Evolutionary conservation across 2,888 invertebrate genomes (phyloP).

Genomic region (Pardosa pseudoannulata): DNA sequence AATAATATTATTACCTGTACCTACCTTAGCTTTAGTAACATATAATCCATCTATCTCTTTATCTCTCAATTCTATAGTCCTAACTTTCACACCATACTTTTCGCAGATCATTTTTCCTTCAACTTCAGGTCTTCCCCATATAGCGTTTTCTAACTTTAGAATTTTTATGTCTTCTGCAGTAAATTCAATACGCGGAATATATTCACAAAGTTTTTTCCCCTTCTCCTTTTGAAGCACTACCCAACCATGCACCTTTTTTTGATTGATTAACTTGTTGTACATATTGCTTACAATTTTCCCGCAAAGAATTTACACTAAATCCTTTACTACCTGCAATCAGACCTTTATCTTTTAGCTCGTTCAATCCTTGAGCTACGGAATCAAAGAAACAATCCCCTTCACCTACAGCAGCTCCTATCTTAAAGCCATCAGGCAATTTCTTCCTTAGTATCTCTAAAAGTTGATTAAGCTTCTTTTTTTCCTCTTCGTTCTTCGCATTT

Average conservation of each 20-base stretch:
- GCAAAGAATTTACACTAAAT: constrained; percentile 53
- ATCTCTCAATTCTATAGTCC: constrained; percentile 42
- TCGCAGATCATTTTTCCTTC: constrained; percentile 37
- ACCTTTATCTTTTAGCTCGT: constrained; percentile 37
- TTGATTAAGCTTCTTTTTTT: constrained; percentile 33
- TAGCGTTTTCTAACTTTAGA: constrained; percentile 33
- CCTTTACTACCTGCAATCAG: constrained; percentile 37
- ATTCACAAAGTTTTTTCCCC: constrained; percentile 26
- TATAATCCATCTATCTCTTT: constrained; percentile 38
- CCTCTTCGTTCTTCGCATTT: constrained; percentile 36
- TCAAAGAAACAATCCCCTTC: constrained; percentile 68
- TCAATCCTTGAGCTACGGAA: constrained; percentile 59
- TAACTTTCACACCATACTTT: constrained; percentile 28
- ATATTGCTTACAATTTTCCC: constrained; percentile 47
- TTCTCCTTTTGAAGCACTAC: constrained; percentile 22
- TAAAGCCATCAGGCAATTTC: constrained; percentile 50
- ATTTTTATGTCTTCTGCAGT: constrained; percentile 43
- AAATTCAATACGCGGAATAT: constrained; percentile 34
- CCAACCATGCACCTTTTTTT: constrained; percentile 36
- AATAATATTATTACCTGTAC: constrained; percentile 47
- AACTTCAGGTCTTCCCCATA: constrained; percentile 36
- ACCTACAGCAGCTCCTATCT: constrained; percentile 54
- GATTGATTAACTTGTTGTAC: constrained; percentile 35
- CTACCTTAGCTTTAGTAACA: constrained; percentile 34
- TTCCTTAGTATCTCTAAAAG: constrained; percentile 35